A percentile compares a stretch with the other conserved stretches of the same genome.
phyloP scores from a whole-genome alignment of 2,888 invertebrate genomes.

The Hypena proboscidalis region DNA sequence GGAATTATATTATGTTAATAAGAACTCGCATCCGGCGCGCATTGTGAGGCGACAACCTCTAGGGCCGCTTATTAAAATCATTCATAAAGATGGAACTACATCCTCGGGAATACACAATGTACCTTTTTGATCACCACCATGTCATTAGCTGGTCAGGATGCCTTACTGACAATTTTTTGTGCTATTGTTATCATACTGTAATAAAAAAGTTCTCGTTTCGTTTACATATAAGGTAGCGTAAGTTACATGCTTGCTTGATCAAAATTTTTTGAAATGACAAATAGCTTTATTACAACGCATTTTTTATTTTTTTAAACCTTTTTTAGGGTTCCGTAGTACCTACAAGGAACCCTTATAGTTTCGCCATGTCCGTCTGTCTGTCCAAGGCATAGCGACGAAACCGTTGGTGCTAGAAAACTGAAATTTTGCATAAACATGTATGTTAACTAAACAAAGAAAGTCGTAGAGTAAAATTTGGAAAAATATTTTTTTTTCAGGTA shows the following conservation, averaged over 20 bases:
- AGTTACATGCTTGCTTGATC: not conserved
- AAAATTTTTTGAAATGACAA: no score
- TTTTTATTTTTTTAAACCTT: no score
- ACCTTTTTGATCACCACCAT: conserved; percentile 45
- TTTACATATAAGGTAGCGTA: conserved; percentile 29
- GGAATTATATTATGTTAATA: conserved; percentile 69
- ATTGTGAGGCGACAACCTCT: conserved; percentile 59
- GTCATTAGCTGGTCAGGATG: conserved; percentile 33
- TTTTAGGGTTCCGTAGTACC: no score
- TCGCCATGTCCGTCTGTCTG: no score
- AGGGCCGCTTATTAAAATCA: conserved; percentile 55
- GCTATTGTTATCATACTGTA: conserved; percentile 20
- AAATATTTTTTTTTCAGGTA: no score
- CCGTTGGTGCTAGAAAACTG: no score
- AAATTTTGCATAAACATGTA: no score
- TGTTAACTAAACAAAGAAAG: no score
- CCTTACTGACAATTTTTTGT: conserved; percentile 22
- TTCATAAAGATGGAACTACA: conserved; percentile 53
- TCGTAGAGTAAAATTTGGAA: no score
- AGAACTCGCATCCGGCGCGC: conserved; percentile 65
- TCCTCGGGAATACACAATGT: conserved; percentile 51
- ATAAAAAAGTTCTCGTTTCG: conserved; percentile 27
- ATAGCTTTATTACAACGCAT: no score
- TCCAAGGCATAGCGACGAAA: no score
- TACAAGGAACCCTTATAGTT: no score